phyloP scores from a whole-genome alignment of 2,888 invertebrate genomes.

The Hofmannophila pseudospretella region DNA sequence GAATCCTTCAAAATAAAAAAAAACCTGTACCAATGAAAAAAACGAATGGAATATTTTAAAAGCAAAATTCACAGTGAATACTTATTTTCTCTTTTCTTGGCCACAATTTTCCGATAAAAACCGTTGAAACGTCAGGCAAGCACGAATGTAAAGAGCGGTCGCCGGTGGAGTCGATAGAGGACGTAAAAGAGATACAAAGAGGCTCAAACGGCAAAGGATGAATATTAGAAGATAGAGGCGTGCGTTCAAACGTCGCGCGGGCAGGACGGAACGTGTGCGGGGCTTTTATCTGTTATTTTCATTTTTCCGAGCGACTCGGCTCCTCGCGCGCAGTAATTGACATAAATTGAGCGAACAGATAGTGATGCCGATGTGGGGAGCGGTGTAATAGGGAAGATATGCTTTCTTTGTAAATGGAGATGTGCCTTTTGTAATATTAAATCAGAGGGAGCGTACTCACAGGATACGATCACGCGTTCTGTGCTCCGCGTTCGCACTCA shows the following conservation, averaged over 20 bases:
- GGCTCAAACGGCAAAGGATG: slow-evolving; percentile 35
- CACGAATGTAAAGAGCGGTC: slow-evolving; percentile 17
- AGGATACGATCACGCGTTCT: no score
- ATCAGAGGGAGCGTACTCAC: no score
- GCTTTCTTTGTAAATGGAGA: no score
- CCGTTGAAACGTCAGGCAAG: slow-evolving; percentile 1
- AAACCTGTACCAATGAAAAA: no score
- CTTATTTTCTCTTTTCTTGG: no score
- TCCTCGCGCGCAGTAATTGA: slow-evolving; percentile 35
- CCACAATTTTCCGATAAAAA: slow-evolving; percentile 2
- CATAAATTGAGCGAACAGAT: slow-evolving; percentile 31
- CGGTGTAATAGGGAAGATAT: neutral
- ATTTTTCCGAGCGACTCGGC: slow-evolving; percentile 19
- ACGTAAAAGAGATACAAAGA: slow-evolving; percentile 36
- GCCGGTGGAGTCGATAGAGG: slow-evolving; percentile 26
- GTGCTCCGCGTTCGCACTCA: no score
- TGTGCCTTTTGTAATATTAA: no score
- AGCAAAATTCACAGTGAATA: neutral
- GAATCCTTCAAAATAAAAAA: no score
- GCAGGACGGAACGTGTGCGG: slow-evolving; percentile 11
- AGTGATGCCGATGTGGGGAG: neutral
- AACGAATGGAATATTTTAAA: no score
- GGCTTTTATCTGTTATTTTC: slow-evolving; percentile 14
- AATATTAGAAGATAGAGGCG: slow-evolving; percentile 41
- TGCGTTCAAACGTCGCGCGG: slow-evolving; percentile 15